phyloP scores from a whole-genome alignment of 2,888 invertebrate species.

The Agrotis ipsilon region DNA sequence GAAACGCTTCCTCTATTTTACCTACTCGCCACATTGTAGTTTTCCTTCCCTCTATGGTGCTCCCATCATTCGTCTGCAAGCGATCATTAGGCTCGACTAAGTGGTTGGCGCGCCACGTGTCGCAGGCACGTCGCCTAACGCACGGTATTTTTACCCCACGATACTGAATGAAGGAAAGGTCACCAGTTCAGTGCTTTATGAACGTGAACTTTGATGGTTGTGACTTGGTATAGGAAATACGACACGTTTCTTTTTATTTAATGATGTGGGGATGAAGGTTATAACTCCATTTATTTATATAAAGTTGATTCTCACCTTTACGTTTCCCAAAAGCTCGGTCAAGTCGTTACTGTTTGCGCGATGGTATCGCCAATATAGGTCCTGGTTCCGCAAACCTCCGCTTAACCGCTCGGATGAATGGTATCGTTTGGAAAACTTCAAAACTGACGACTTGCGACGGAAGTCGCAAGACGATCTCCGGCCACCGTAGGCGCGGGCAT shows the following conservation, averaged over 20 bases:
- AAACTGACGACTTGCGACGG: too few species aligned
- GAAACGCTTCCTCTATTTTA: neutral
- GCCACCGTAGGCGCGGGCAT: too few species aligned
- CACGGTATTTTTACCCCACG: conserved; percentile 48
- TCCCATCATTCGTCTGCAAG: conserved; percentile 60
- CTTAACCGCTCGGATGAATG: too few species aligned
- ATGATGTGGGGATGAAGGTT: too few species aligned
- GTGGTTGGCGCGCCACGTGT: conserved; percentile 61
- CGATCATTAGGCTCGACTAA: conserved; percentile 63
- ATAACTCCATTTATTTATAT: neutral
- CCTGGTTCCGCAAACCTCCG: too few species aligned
- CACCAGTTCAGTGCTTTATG: conserved; percentile 14
- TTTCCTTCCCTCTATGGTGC: conserved; percentile 44
- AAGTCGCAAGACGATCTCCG: too few species aligned
- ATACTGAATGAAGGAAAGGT: conserved; percentile 27
- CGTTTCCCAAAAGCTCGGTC: too few species aligned
- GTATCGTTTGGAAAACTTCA: too few species aligned
- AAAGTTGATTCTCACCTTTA: neutral
- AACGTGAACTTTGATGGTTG: neutral
- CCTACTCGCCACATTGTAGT: neutral
- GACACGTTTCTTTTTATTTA: neutral
- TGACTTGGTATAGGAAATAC: neutral
- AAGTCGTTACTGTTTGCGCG: too few species aligned
- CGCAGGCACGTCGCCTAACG: conserved; percentile 26
- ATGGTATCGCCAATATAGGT: too few species aligned